Conservation (phyloP, 2,797 vertebrate genomes). For the Siniperca undulata region DNA sequence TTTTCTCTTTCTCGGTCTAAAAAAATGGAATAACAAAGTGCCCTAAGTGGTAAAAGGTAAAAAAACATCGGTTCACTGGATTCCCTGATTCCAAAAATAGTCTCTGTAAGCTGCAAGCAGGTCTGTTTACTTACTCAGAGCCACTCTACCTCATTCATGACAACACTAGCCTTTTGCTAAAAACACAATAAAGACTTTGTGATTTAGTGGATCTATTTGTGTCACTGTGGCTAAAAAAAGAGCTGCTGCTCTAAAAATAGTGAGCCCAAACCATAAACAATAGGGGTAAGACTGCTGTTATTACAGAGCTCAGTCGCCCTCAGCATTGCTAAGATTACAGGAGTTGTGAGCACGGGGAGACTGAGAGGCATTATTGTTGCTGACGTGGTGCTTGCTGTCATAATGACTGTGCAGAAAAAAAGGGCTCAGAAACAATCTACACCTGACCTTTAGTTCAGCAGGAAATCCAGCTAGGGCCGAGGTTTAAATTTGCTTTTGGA, state of each 20-base stretch:
- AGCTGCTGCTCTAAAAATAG: constrained; percentile 76
- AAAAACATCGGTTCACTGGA: constrained; percentile 55
- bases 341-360: constrained; percentile 53
- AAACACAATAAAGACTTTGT: constrained; percentile 74
- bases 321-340: constrained; percentile 71
- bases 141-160: constrained; percentile 60
- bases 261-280: constrained; percentile 73
- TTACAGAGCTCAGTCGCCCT: constrained; percentile 63
- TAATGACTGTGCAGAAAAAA: constrained; percentile 75
- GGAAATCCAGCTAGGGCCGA: constrained; percentile 62
- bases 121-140: constrained; percentile 58
- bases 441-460: constrained; percentile 65
- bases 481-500: constrained; percentile 61
- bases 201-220: constrained; percentile 67
- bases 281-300: constrained; percentile 63
- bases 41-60: neutral
- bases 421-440: constrained; percentile 49
- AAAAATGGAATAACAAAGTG: constrained; percentile 25
- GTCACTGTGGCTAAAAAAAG: constrained; percentile 72
- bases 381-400: constrained; percentile 77
- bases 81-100: constrained; percentile 64
- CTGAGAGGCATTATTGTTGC: constrained; percentile 71
- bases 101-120: constrained; percentile 38
- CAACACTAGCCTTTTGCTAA: constrained; percentile 62
- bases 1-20: constrained; percentile 4